These are phyloP conservation scores for Eurytoma californica DNA, from an alignment of 2,888 invertebrate species.

Conservation along the genomic window DNA sequence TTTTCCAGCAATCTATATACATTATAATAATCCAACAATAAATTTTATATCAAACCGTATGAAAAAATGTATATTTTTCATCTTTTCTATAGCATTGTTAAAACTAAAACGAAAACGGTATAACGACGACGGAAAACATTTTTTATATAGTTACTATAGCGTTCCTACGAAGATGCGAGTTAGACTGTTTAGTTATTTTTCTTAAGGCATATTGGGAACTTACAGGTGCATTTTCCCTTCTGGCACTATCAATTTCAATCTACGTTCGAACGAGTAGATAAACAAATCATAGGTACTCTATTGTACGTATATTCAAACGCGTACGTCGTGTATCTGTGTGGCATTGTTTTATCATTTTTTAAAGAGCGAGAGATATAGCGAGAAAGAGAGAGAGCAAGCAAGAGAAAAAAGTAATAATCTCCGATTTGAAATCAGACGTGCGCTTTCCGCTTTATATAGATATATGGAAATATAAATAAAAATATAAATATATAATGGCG, in stretches of 20 bases:
- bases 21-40: slow-evolving; percentile 36
- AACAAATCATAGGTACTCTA: neutral
- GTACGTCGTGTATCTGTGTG: slow-evolving; percentile 29
- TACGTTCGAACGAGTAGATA: neutral
- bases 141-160: slow-evolving; percentile 35
- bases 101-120: slow-evolving; percentile 27
- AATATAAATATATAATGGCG: slow-evolving; percentile 49
- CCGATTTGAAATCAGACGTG: slow-evolving; percentile 28
- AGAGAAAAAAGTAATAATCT: slow-evolving; percentile 35
- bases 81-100: slow-evolving; percentile 49
- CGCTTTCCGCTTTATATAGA: slow-evolving; percentile 51
- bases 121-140: slow-evolving; percentile 30
- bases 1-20: slow-evolving; percentile 47
- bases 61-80: slow-evolving; percentile 46
- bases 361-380: slow-evolving; percentile 32
- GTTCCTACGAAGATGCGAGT: slow-evolving; percentile 5
- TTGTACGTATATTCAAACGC: neutral
- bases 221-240: slow-evolving; percentile 19
- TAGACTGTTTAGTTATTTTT: no score
- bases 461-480: slow-evolving; percentile 40
- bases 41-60: slow-evolving; percentile 40
- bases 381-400: slow-evolving; percentile 37
- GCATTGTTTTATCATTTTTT: slow-evolving; percentile 35
- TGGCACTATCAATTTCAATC: neutral
- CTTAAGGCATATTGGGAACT: no score